phyloP scores from a whole-genome alignment of 2,888 invertebrate species.

The Molanna angustata region DNA sequence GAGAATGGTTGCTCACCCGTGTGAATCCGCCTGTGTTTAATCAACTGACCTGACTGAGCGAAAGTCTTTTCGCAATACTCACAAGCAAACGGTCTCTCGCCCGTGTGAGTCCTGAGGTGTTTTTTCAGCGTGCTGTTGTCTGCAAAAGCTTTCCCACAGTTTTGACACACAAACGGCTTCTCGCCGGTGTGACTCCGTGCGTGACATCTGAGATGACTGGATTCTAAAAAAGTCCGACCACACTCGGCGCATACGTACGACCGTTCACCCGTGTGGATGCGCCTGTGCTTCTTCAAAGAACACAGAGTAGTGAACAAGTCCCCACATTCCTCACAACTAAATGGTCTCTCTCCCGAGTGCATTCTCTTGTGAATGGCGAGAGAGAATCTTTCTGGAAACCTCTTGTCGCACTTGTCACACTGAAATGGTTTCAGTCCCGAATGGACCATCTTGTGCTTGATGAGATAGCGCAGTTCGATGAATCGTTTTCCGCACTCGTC shows the following conservation, averaged over 20 bases:
- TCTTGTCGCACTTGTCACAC: too few species aligned
- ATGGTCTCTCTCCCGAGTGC: neutral
- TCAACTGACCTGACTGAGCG: neutral
- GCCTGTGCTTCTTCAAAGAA: neutral
- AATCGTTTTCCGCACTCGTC: too few species aligned
- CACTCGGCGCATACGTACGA: neutral
- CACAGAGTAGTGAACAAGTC: neutral
- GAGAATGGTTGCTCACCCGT: neutral
- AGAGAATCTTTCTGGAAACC: too few species aligned
- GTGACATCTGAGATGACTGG: neutral
- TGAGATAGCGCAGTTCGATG: too few species aligned
- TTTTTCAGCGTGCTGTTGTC: neutral
- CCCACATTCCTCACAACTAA: neutral
- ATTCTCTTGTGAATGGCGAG: neutral
- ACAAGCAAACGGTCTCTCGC: neutral
- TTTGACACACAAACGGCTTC: constrained; percentile 16
- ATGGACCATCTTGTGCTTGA: too few species aligned
- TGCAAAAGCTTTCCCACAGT: constrained; percentile 19
- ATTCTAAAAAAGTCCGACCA: too few species aligned
- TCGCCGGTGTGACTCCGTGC: constrained; percentile 37
- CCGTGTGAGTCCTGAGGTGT: neutral
- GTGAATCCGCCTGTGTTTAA: neutral
- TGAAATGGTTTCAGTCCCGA: too few species aligned
- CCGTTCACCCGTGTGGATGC: neutral
- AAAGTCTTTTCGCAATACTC: neutral